Percentiles rank a stretch among this genome's conserved stretches.
Evolutionary conservation across 1,140 invertebrate genomes (phyloP).

Genomic region (Drosophila chauvacae): DNA sequence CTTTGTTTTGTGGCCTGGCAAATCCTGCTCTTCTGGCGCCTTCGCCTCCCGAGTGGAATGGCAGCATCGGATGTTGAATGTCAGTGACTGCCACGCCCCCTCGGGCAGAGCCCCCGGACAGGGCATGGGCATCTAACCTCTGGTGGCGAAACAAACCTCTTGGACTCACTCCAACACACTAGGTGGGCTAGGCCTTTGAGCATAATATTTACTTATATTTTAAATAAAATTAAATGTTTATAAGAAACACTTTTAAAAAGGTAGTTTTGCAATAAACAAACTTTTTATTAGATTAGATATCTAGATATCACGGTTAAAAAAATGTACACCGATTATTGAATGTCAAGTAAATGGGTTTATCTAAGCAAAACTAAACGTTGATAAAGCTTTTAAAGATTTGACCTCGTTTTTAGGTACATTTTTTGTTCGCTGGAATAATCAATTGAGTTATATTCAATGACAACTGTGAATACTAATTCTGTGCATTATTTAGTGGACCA

Average conservation of each 20-base stretch:
- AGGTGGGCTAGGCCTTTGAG: not conserved
- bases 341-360: too few relatives aligned
- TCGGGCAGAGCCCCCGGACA: not conserved
- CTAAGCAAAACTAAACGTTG: too few relatives aligned
- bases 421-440: not conserved
- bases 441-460: not conserved
- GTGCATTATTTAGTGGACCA: not conserved
- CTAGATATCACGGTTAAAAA: too few relatives aligned
- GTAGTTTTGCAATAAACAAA: too few relatives aligned
- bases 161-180: conserved; percentile 12
- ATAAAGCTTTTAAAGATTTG: too few relatives aligned
- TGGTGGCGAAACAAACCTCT: conserved; percentile 20
- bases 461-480: not conserved
- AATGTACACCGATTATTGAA: too few relatives aligned
- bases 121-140: conserved; percentile 40
- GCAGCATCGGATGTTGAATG: conserved; percentile 52
- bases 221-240: not conserved
- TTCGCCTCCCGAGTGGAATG: conserved; percentile 23
- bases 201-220: conserved; percentile 12
- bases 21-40: conserved; percentile 51
- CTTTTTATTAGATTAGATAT: too few relatives aligned
- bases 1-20: conserved; percentile 56
- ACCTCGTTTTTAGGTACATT: not conserved
- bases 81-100: conserved; percentile 44
- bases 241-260: not conserved